Conservation (phyloP, 1,140 invertebrate genomes). For the Drosophila subpulchrella region DNA sequence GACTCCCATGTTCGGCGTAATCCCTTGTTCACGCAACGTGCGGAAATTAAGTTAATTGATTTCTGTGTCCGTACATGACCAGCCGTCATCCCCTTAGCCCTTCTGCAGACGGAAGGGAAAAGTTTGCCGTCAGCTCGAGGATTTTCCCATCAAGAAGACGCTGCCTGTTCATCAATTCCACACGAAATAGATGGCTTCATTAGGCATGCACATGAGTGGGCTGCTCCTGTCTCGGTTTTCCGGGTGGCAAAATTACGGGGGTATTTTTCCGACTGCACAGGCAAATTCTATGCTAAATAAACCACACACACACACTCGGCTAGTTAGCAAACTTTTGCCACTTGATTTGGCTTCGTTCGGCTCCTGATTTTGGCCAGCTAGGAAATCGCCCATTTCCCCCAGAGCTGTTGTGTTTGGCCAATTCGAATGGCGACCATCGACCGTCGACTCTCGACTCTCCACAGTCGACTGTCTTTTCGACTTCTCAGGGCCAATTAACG, state of each 20-base stretch:
- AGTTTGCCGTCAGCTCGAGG: slow-evolving; percentile 37
- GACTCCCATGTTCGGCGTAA: slow-evolving; percentile 42
- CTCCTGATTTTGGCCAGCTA: slow-evolving; percentile 35
- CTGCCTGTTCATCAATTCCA: slow-evolving; percentile 66
- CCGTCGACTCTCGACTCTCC: not conserved
- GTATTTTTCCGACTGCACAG: slow-evolving; percentile 42
- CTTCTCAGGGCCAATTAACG: slow-evolving; percentile 65
- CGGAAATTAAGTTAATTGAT: slow-evolving; percentile 84
- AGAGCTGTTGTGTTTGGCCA: slow-evolving; percentile 51
- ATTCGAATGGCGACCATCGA: slow-evolving; percentile 17
- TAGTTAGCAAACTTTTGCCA: slow-evolving; percentile 73
- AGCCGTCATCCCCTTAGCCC: slow-evolving; percentile 42
- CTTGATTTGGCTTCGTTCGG: slow-evolving; percentile 68
- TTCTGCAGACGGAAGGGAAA: slow-evolving; percentile 41
- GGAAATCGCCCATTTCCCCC: slow-evolving; percentile 73
- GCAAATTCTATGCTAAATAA: slow-evolving; percentile 67
- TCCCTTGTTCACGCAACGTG: slow-evolving; percentile 64
- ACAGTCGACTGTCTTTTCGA: slow-evolving; percentile 21
- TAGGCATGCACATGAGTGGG: slow-evolving; percentile 75
- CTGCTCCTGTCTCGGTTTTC: slow-evolving; percentile 4
- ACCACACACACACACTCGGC: slow-evolving; percentile 25
- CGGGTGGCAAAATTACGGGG: no score
- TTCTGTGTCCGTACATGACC: slow-evolving; percentile 82
- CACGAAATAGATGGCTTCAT: slow-evolving; percentile 64
- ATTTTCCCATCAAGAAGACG: slow-evolving; percentile 3